phyloP scores from a whole-genome alignment of 2,113 vertebrate species.

The Notarius quadriscutis region DNA sequence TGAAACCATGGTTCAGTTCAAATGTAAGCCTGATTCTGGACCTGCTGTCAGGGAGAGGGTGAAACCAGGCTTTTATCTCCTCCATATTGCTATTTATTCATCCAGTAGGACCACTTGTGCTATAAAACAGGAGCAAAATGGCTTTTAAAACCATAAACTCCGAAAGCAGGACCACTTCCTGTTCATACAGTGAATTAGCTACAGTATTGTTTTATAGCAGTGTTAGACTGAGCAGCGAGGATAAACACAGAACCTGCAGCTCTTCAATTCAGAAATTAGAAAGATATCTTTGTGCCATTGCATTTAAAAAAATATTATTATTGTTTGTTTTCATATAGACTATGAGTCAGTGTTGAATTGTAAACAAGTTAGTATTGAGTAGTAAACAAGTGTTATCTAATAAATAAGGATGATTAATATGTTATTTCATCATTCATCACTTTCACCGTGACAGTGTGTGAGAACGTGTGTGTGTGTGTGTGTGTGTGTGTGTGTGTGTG shows the following conservation, averaged over 20 bases:
- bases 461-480: conserved; percentile 3
- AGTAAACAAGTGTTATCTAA: conserved; percentile 6
- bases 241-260: neutral
- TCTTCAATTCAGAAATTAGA: neutral
- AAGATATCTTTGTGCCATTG: neutral
- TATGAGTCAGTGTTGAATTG: neutral
- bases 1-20: neutral
- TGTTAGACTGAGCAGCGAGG: neutral
- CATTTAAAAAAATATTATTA: neutral
- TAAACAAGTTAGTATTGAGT: neutral
- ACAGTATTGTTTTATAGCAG: neutral
- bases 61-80: conserved; percentile 53
- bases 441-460: conserved; percentile 12
- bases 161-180: conserved; percentile 8
- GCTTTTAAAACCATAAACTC: conserved; percentile 65
- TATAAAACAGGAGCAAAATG: conserved; percentile 65
- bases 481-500: neutral
- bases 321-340: neutral
- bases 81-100: conserved; percentile 58
- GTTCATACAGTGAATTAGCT: neutral
- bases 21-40: neutral
- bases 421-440: conserved; percentile 5
- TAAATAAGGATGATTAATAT: neutral
- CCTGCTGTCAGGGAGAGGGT: neutral
- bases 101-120: conserved; percentile 46